Evolutionary conservation across 1,140 invertebrate species (phyloP).

Genomic region (Drosophila mojavensis): DNA sequence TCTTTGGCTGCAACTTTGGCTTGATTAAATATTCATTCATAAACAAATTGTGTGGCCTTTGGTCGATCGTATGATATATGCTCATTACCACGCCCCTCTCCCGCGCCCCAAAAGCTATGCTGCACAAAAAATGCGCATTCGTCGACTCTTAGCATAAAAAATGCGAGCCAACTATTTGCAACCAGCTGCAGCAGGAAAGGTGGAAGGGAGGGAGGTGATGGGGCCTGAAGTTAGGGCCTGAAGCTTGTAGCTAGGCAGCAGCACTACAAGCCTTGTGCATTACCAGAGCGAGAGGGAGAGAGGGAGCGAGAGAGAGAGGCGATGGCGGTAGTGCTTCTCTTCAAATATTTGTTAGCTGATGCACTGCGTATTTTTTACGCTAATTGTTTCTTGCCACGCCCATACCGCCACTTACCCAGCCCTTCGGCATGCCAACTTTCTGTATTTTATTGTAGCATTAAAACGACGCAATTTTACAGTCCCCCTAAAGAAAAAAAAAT

Average conservation of each 20-base stretch:
- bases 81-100: not conserved
- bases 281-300: slow-evolving; percentile 3
- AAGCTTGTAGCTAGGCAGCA: no score
- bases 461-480: slow-evolving; percentile 83
- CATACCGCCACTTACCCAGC: not conserved
- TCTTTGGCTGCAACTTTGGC: slow-evolving; percentile 42
- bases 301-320: no score
- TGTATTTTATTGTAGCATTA: slow-evolving; percentile 83
- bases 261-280: slow-evolving; percentile 45
- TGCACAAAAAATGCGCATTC: slow-evolving; percentile 42
- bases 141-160: slow-evolving; percentile 55
- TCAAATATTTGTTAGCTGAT: slow-evolving; percentile 52
- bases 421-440: slow-evolving; percentile 71
- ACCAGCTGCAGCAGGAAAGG: not conserved
- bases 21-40: slow-evolving; percentile 73
- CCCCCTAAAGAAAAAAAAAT: not conserved
- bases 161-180: slow-evolving; percentile 49
- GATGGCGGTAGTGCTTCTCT: not conserved
- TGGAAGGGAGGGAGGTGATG: not conserved
- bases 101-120: slow-evolving; percentile 42
- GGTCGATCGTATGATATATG: slow-evolving; percentile 10
- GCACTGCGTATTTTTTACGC: slow-evolving; percentile 67
- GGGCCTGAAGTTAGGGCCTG: not conserved
- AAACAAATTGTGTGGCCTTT: slow-evolving; percentile 36
- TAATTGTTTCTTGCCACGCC: slow-evolving; percentile 70